Evolutionary conservation across 2,113 vertebrate genomes (phyloP), one percentile per base, ranked within the genome.

Genomic region (Saccopteryx leptura): DNA sequence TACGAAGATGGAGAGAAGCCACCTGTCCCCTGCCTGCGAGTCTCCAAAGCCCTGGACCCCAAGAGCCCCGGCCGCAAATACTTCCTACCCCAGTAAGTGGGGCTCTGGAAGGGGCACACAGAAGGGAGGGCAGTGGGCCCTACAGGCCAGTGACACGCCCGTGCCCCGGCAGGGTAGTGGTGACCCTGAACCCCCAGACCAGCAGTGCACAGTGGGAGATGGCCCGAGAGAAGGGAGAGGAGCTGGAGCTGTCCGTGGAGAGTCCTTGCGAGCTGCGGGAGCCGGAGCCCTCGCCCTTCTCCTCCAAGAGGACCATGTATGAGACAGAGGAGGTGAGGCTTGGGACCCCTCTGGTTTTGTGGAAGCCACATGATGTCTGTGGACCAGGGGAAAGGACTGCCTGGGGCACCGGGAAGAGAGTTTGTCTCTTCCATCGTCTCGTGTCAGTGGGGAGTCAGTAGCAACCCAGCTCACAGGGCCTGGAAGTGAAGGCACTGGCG

Each of bases 221-320:
- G 18, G 48, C 33, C 24, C 88, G 91, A 0, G 98, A 97, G 13
- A 97, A 98, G 92, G 97, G 97, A 7, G 98, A 98, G 61, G 98
- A 99, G 28, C 97, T 98, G 90, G 99, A 99, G 76, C 95, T 99
- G 60, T 99, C 98, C 24, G 98, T 99, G 0, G 99, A 99, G 97
- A 99, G 99, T 88, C 99, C 99, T 4, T 99, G 99, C 61, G 99
- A 99, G 96, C 97, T 99, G 69, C 98, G 96, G 54, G 98, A 99
- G 84, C 99, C 99, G 0, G 98, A 98, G 96, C 99, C 99, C 85
- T 99, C 99, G 0, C 99, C 99, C 0, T 99, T 99, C 98, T 99
- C 99, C 68, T 99, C 99, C 95, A 99, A 99, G 97, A 98, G 99
- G 96, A 99, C 99, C 88, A 99, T 99, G 99, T 99, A 99, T 60